Evolutionary conservation across 2,113 vertebrate species (phyloP).

Genomic region (Gobiocypris rarus): DNA sequence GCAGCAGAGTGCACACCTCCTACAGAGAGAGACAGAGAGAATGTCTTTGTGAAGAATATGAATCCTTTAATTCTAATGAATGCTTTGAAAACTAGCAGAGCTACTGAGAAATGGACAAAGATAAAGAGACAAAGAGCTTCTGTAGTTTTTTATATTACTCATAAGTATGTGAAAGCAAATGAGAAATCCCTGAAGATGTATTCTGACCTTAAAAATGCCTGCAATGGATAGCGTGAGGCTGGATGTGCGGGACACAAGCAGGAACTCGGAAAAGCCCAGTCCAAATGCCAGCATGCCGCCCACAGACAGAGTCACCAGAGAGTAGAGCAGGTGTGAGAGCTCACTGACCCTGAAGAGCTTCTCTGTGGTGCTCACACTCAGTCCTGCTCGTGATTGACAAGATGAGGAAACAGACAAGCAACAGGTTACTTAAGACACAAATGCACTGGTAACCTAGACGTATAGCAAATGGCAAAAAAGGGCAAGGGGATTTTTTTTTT

Average conservation of each 20-base stretch:
- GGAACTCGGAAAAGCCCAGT: constrained; percentile 94
- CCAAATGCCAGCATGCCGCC: constrained; percentile 91
- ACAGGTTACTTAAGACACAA: neutral
- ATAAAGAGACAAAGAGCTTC: neutral
- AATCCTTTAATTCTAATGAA: neutral
- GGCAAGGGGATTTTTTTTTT: neutral
- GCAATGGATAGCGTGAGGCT: constrained; percentile 93
- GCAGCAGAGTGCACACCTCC: constrained; percentile 89
- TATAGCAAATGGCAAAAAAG: neutral
- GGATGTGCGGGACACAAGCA: constrained; percentile 92
- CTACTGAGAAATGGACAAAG: neutral
- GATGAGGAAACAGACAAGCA: neutral
- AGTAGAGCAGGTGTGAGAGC: constrained; percentile 75
- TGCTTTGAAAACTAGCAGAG: neutral
- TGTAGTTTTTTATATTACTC: neutral
- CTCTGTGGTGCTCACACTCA: constrained; percentile 84
- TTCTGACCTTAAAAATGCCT: constrained; percentile 92
- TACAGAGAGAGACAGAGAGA: constrained; percentile 52
- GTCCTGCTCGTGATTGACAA: constrained; percentile 72
- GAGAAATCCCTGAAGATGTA: neutral
- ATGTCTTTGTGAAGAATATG: neutral
- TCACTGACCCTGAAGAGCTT: constrained; percentile 88
- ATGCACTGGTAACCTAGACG: neutral
- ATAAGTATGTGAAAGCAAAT: neutral
- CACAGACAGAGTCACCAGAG: constrained; percentile 79